These are phyloP conservation scores for Sphecodes monilicornis DNA, from an alignment of 2,888 invertebrate species.

Conservation along the genomic window DNA sequence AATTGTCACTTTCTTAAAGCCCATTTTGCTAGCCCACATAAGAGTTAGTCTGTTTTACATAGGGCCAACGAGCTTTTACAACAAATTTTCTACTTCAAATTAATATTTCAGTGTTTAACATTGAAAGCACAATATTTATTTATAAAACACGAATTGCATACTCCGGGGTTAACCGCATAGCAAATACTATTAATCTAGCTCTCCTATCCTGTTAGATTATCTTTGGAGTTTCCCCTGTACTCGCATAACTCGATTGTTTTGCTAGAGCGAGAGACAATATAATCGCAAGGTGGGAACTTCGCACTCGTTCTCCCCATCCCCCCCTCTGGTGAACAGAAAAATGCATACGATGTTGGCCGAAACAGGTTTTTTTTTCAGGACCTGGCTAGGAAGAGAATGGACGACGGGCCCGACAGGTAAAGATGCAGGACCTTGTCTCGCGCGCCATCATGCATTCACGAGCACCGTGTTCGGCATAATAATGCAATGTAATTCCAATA, in stretches of 20 bases:
- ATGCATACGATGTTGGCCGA: slow-evolving; percentile 25
- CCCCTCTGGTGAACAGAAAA: slow-evolving; percentile 33
- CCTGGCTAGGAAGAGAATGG: slow-evolving; percentile 45
- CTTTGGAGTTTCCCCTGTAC: background rate
- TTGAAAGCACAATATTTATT: background rate
- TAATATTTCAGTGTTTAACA: background rate
- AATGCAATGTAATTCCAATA: slow-evolving; percentile 61
- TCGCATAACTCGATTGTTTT: background rate
- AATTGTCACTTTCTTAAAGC: too few species aligned
- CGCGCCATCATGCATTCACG: slow-evolving; percentile 57
- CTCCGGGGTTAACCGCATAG: background rate
- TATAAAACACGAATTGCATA: background rate
- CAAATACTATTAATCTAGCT: background rate
- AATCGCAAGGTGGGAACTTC: slow-evolving; percentile 20
- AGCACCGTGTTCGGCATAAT: slow-evolving; percentile 63
- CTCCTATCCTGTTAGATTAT: background rate
- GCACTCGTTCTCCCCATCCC: slow-evolving; percentile 6
- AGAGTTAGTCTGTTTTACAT: too few species aligned
- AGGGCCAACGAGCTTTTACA: background rate
- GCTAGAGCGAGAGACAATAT: slow-evolving; percentile 26
- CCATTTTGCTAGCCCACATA: too few species aligned
- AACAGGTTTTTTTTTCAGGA: slow-evolving; percentile 59
- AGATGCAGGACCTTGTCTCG: slow-evolving; percentile 49
- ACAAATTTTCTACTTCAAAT: background rate
- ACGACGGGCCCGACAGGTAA: slow-evolving; percentile 44